Conservation (phyloP, 92 coral and sea anemone genomes). For the Palythoa grandiflora region DNA sequence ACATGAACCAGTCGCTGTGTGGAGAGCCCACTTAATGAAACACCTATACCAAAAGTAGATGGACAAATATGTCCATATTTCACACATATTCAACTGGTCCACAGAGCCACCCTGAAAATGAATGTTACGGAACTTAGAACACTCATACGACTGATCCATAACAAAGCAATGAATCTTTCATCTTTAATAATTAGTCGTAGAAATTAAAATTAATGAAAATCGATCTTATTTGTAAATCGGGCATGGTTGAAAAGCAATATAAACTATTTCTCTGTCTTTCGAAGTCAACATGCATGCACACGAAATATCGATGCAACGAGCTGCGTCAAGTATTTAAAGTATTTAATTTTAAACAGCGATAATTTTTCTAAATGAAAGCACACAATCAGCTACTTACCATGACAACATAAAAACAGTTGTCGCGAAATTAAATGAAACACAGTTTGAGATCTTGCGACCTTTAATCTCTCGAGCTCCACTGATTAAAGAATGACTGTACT, state of each 20-base stretch:
- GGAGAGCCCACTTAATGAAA: constrained; percentile 87
- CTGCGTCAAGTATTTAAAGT: neutral
- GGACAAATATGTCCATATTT: constrained; percentile 83
- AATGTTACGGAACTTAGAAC: neutral
- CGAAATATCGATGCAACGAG: neutral
- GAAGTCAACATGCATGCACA: neutral
- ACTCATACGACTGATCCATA: too few species aligned
- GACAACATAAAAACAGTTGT: constrained; percentile 30
- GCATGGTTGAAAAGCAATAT: too few species aligned
- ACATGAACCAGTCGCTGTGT: constrained; percentile 87
- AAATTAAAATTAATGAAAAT: too few species aligned
- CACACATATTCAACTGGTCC: constrained; percentile 73
- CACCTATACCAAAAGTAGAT: constrained; percentile 94
- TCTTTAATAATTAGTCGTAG: too few species aligned
- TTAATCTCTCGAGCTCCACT: neutral
- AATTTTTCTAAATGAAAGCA: neutral
- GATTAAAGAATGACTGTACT: neutral
- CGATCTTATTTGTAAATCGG: too few species aligned
- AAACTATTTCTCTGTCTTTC: neutral
- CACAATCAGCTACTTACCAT: constrained; percentile 27
- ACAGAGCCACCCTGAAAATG: constrained; percentile 54
- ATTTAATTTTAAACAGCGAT: neutral
- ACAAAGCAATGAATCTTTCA: too few species aligned
- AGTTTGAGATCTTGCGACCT: constrained; percentile 21
- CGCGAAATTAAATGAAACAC: neutral